Conservation (phyloP, 1,140 invertebrate genomes). For the Forficula auricularia region DNA sequence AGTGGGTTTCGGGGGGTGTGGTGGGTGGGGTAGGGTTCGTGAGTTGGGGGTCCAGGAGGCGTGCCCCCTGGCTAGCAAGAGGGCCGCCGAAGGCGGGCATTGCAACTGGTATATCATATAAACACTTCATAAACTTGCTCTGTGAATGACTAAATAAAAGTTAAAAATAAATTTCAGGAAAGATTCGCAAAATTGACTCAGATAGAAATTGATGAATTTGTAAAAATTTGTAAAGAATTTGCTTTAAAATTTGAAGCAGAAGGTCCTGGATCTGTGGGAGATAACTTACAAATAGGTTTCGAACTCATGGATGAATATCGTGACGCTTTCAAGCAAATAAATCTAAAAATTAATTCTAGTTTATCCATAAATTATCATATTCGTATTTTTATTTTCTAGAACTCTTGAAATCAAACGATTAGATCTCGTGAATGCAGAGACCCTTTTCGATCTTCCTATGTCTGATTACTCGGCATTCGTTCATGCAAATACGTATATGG, state of each 20-base stretch:
- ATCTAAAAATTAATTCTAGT: background rate
- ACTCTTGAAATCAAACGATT: constrained; percentile 49
- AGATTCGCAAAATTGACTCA: constrained; percentile 60
- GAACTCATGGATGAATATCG: constrained; percentile 40
- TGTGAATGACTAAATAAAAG: background rate
- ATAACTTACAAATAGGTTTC: constrained; percentile 54
- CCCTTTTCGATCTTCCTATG: constrained; percentile 66
- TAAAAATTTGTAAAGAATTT: constrained; percentile 43
- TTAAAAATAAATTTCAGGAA: constrained; percentile 20
- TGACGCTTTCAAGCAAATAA: background rate
- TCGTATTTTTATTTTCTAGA: constrained; percentile 23
- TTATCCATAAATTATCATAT: background rate
- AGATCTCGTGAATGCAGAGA: constrained; percentile 59
- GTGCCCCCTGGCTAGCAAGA: too few species aligned
- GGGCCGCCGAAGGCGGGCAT: too few species aligned
- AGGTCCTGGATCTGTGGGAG: constrained; percentile 58
- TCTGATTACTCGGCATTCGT: constrained; percentile 61
- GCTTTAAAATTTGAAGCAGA: constrained; percentile 48
- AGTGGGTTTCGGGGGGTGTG: too few species aligned
- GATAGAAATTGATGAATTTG: constrained; percentile 52
- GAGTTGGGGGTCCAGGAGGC: too few species aligned
- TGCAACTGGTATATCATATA: background rate
- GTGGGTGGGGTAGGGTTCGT: too few species aligned
- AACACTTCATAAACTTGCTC: background rate
- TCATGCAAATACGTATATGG: constrained; percentile 50